Base-by-base conservation (phyloP, 2,113 vertebrate genomes). In the Nyctereutes procyonoides region DNA sequence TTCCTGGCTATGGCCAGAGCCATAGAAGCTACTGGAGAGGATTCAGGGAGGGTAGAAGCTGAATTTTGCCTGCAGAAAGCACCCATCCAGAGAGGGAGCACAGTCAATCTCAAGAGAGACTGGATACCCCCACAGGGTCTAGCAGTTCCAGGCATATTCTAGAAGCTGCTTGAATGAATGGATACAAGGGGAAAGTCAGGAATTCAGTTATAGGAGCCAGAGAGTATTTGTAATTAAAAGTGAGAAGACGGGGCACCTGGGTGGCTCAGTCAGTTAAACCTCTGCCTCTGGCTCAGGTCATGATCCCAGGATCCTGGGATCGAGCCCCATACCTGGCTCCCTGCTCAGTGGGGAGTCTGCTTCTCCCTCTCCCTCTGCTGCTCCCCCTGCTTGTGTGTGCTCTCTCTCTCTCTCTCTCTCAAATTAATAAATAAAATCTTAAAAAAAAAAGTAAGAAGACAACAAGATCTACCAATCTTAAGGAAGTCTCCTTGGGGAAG, bases 361-460 rank as follows among this genome's bases (percentile, higher is more conserved):
- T 69, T 35, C 32, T 69, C 32, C 65, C 32, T 69, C 32, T 69
- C 15, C 32, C 32, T n/a, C 67, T 69, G 8, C 67, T 32, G 32
- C 16, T 69, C 32, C 67, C 32, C 32, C 67, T 20, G 67, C 32
- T n/a, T 20, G 32, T 69, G 16, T 3, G 32, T 69, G 16, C 8
- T 69, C 32, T 35, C 67, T 69, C 65, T 3, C 9, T 30, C 63
- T 67, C 13, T 30, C 63, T 65, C 32, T 69, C 67, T 69, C 67
- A 35, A 19, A 69, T 69, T 35, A 35, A 35, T n/a, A 32, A 69
- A 69, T 69, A 69, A 35, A 69, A 20, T 35, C 16, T 69, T 69
- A 9, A 35, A 69, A n/a, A 69, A 69, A 69, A 69, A 69, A 4
- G 65, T n/a, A 51, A 93, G 90, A 93, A 60, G 71, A 81, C 10